These are phyloP conservation scores for Xylota segnis DNA, from an alignment of 2,888 invertebrate species.

Conservation along the genomic window DNA sequence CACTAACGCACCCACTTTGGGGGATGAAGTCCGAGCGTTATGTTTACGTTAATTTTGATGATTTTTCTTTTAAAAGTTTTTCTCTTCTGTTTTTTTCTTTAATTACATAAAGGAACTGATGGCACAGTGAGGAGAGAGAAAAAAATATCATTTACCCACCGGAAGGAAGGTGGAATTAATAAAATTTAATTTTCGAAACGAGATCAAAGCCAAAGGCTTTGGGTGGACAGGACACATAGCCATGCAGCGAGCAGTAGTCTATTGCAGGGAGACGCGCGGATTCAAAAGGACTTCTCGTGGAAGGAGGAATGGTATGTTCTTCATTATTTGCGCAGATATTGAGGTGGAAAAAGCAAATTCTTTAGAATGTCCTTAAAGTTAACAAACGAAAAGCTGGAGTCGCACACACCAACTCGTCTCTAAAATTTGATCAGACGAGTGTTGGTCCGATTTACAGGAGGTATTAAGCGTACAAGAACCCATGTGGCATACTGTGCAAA, in stretches of 20 bases:
- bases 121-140: background rate
- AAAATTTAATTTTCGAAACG: slow-evolving; percentile 44
- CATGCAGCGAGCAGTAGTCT: slow-evolving; percentile 35
- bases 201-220: slow-evolving; percentile 56
- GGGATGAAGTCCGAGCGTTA: slow-evolving; percentile 61
- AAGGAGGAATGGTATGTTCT: background rate
- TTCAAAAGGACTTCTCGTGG: slow-evolving; percentile 5
- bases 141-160: slow-evolving; percentile 50
- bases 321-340: background rate
- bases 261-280: slow-evolving; percentile 17
- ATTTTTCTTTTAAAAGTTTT: slow-evolving; percentile 27
- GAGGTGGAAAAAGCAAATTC: background rate
- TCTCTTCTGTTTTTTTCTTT: slow-evolving; percentile 53
- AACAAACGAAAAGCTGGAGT: no score
- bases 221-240: background rate
- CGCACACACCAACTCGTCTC: no score
- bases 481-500: no score
- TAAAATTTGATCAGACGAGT: no score
- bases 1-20: slow-evolving; percentile 62
- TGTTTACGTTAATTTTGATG: slow-evolving; percentile 63
- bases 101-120: slow-evolving; percentile 67
- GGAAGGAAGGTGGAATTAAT: slow-evolving; percentile 65
- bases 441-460: no score
- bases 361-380: no score
- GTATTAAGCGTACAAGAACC: no score